Conservation (phyloP, 2,888 invertebrate species). For the Arge pagana region DNA sequence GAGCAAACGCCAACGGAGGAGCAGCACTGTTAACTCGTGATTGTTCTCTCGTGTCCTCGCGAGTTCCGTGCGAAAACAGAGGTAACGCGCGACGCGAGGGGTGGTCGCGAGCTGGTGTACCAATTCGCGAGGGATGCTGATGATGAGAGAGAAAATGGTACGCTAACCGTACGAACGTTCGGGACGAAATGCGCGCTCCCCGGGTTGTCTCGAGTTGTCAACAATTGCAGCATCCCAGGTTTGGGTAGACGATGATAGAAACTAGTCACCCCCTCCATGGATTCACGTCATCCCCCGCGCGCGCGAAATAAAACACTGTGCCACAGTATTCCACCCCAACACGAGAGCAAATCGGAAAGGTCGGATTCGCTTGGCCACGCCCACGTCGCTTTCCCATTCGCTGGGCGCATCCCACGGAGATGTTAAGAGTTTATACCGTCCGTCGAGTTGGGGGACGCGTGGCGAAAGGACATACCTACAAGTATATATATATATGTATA, state of each 20-base stretch:
- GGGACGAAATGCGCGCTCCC: slow-evolving; percentile 38
- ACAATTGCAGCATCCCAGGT: slow-evolving; percentile 52
- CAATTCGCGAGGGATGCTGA: no score
- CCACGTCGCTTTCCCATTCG: slow-evolving; percentile 38
- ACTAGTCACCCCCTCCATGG: slow-evolving; percentile 44
- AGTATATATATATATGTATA: slow-evolving; percentile 31
- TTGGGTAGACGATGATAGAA: slow-evolving; percentile 39
- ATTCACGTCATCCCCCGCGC: slow-evolving; percentile 30
- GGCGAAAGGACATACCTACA: slow-evolving; percentile 46
- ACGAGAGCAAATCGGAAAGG: slow-evolving; percentile 42
- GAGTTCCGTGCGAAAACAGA: no score
- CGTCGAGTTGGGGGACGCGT: slow-evolving; percentile 20
- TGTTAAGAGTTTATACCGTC: slow-evolving; percentile 50
- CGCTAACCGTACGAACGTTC: slow-evolving; percentile 34
- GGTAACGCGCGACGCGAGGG: no score
- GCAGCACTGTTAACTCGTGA: no score
- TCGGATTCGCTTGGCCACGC: slow-evolving; percentile 36
- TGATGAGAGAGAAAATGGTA: no score
- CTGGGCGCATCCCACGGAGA: slow-evolving; percentile 35
- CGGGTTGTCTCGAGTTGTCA: slow-evolving; percentile 40
- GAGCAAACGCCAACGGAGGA: no score
- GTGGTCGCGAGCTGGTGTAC: no score
- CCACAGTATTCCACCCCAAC: slow-evolving; percentile 54
- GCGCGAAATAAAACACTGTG: slow-evolving; percentile 53
- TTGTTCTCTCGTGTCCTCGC: no score